Base-by-base conservation (phyloP, 2,888 invertebrate genomes). In the Patella depressa region DNA sequence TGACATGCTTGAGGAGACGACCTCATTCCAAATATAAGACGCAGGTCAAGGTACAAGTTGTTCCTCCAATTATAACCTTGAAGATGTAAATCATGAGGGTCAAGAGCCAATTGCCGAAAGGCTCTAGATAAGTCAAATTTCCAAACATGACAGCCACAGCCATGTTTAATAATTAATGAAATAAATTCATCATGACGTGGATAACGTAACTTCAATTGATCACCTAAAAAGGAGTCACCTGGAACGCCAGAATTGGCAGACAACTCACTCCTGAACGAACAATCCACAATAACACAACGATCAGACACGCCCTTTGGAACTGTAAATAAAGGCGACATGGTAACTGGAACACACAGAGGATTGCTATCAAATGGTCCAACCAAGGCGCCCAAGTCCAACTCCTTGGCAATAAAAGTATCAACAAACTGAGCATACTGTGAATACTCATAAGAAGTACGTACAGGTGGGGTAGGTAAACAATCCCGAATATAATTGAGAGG, bases 31-130 rank as follows among this genome's bases (percentile, higher is more conserved):
- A 59, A 59, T n/a, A 59, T 7, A 7, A 59, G 19, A n/a, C 59
- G 17, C 15, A 59, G 19, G 15, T 59, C 59, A 17, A 59, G 19
- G 19, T 59, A 59, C 17, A 59, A n/a, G n/a, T 59, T 59, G 19
- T 59, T 19, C 17, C 59, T 57, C 57, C 57, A 57, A 14, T 4
- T 57, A 17, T 57, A 57, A 2, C 15, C 57, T 57, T 57, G 57
- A 59, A 59, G 59, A 14, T 59, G 59, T 19, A 59, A n/a, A 59
- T 59, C 59, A 59, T 59, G 59, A 19, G 59, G 59, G 17, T 59
- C 15, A 7, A 59, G 17, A 59, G 17, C 59, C 19, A 59, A 59
- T 59, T 59, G 59, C 19, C 59, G 14, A 59, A 59, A 59, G 19
- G 59, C 59, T 59, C 59, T 9, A 15, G 59, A 59, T 59, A 59